Evolutionary conservation across 2,797 vertebrate species (phyloP), one percentile per base, ranked within the genome.

Genomic region (Thunnus albacares): DNA sequence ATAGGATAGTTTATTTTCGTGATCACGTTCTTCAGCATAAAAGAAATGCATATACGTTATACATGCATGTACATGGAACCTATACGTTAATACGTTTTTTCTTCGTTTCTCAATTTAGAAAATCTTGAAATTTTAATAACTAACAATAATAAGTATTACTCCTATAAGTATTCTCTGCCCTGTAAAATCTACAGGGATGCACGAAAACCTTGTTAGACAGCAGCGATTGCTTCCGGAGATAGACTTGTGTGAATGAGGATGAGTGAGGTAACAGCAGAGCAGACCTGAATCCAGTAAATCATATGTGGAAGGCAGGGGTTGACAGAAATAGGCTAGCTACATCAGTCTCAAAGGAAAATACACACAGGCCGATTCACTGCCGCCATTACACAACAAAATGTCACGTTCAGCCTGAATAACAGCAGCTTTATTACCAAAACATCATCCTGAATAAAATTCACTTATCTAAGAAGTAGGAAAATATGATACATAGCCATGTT

Each of bases 261-360:
- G 75, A 67, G 81, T 81, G 83, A 86, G 82, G 75, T 79, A 79
- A 82, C 75, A 80, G 81, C 55, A 45, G 62, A 52, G 71, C 83
- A 59, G 70, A 53, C 68, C 38, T 20, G 79, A 60, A 64, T 28
- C 41, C 77, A 84, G 74, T 86, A 64, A 85, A 84, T 82, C 81
- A 69, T 75, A 73, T 38, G 83, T 65, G 61, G 24, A 72, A 80
- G 61, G 73, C 85, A n/a, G 81, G 53, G 81, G 69, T 1, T 87
- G 88, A 90, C 79, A 90, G 82, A 90, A 90, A 78, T 75, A 81
- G 86, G 84, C 84, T 88, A 75, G 78, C 84, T 83, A 69, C 83
- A 87, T 88, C 87, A 86, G 81, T 92, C 90, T 90, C 69, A 18
- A 26, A 61, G 67, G 57, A 26, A 66, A 68, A 70, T 14, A 55